These are phyloP conservation scores for Microhierax caerulescens DNA, from an alignment of 2,797 vertebrate species.

Conservation along the genomic window DNA sequence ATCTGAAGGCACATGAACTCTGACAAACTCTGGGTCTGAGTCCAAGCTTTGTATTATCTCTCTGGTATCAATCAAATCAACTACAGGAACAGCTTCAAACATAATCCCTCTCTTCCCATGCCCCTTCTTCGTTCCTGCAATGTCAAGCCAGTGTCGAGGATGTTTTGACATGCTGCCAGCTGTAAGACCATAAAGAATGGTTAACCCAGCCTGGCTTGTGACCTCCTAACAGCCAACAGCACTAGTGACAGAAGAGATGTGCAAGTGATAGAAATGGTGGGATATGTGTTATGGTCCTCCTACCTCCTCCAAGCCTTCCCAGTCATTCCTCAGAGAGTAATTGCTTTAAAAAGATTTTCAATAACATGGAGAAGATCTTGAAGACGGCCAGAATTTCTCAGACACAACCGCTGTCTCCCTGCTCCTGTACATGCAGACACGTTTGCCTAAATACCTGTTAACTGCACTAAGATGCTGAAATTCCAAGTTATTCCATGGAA, in stretches of 20 bases:
- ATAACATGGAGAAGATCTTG: background rate
- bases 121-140: constrained; percentile 21
- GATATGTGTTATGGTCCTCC: background rate
- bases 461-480: background rate
- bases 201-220: background rate
- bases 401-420: background rate
- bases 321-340: background rate
- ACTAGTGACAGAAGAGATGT: background rate
- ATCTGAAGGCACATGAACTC: constrained; percentile 29
- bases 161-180: background rate
- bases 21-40: background rate
- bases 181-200: background rate
- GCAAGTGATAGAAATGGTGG: background rate
- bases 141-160: background rate
- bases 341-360: background rate
- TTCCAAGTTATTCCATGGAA: background rate
- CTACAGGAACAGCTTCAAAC: constrained; percentile 18
- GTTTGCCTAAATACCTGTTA: background rate
- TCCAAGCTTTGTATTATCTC: constrained; percentile 34
- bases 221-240: background rate
- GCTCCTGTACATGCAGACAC: background rate
- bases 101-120: constrained; percentile 26
- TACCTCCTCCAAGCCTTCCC: background rate
- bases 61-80: constrained; percentile 42
- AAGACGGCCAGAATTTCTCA: background rate